Evolutionary conservation across 2,797 vertebrate species (phyloP).

Genomic region (Sitta carolinensis): DNA sequence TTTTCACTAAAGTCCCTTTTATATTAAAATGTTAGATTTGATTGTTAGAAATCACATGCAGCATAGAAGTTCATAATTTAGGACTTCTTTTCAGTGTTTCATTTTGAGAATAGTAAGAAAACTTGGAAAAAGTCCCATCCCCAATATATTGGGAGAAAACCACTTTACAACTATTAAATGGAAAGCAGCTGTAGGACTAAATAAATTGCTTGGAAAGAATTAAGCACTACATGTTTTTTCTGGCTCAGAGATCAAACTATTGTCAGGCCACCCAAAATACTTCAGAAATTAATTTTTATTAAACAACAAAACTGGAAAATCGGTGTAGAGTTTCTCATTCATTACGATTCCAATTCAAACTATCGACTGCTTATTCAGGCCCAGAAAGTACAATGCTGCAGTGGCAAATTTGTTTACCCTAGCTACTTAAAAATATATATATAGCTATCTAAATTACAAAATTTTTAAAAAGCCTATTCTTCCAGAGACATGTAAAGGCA

Average conservation of each 20-base stretch:
- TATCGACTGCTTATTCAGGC: neutral
- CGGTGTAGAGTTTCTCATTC: neutral
- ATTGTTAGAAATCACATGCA: neutral
- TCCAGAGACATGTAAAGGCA: neutral
- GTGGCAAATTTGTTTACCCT: neutral
- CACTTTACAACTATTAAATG: neutral
- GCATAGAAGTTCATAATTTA: neutral
- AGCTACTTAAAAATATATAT: neutral
- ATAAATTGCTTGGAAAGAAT: slow-evolving; percentile 25
- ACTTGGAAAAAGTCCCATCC: neutral
- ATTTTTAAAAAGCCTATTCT: neutral
- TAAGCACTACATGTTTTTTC: neutral
- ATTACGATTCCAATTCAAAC: neutral
- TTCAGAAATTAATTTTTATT: slow-evolving; percentile 22
- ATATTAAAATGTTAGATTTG: neutral
- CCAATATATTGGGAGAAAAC: neutral
- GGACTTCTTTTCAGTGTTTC: neutral
- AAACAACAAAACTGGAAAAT: neutral
- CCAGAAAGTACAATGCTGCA: neutral
- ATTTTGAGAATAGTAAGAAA: neutral
- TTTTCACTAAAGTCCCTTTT: neutral
- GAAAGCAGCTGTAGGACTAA: slow-evolving; percentile 5
- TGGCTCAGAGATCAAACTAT: neutral
- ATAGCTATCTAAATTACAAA: neutral
- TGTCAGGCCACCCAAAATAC: slow-evolving; percentile 17